Percentiles rank a stretch among this genome's conserved stretches.
phyloP scores from a whole-genome alignment of 2,797 vertebrate species.

The Leptoclinus maculatus region DNA sequence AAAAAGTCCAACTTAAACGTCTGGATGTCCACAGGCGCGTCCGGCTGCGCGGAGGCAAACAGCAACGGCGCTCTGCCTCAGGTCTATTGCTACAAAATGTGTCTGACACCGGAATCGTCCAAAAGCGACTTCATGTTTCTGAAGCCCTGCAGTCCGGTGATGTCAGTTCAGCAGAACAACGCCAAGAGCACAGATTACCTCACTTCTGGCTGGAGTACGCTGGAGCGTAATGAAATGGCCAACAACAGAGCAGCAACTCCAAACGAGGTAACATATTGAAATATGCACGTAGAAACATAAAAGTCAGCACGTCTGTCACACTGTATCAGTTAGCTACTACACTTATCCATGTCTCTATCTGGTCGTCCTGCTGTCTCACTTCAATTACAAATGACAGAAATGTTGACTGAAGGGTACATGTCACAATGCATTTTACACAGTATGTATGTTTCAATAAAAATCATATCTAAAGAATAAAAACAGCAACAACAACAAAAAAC shows the following conservation, averaged over 20 bases:
- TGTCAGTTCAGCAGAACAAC: slow-evolving; percentile 82
- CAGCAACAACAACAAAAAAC: background rate
- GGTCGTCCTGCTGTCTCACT: background rate
- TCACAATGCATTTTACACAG: background rate
- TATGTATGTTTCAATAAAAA: background rate
- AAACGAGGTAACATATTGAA: slow-evolving; percentile 79
- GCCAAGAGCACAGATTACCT: slow-evolving; percentile 81
- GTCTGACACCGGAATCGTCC: slow-evolving; percentile 89
- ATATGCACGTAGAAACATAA: background rate
- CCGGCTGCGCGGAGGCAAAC: slow-evolving; percentile 72
- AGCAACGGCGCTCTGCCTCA: slow-evolving; percentile 75
- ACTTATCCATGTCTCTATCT: background rate
- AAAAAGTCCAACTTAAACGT: slow-evolving; percentile 85
- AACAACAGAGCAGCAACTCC: slow-evolving; percentile 76
- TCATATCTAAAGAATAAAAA: background rate
- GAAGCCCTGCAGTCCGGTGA: slow-evolving; percentile 85
- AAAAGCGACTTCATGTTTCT: slow-evolving; percentile 94
- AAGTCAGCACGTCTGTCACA: background rate
- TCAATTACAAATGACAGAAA: slow-evolving; percentile 17
- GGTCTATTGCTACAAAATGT: slow-evolving; percentile 92
- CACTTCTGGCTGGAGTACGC: slow-evolving; percentile 76
- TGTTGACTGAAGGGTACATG: slow-evolving; percentile 3
- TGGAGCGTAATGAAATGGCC: slow-evolving; percentile 62
- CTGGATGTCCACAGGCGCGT: slow-evolving; percentile 72
- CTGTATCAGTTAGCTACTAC: background rate